Conservation (phyloP, 2,797 vertebrate genomes). For the Tympanoctomys barrerae region DNA sequence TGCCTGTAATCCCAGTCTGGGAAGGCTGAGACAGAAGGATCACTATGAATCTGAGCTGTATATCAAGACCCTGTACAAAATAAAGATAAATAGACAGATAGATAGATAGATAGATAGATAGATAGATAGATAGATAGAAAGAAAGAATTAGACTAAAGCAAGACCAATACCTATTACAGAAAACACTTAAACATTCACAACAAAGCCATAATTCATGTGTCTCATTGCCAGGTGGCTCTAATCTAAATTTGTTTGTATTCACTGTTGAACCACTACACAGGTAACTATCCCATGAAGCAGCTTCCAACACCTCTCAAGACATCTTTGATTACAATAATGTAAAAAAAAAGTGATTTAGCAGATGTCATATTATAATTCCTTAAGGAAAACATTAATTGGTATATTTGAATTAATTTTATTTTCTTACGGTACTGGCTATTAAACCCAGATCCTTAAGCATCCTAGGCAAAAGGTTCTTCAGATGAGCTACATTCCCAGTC, state of each 20-base stretch:
- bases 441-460: not conserved
- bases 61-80: too few species aligned
- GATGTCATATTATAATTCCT: not conserved
- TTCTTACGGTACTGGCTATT: not conserved
- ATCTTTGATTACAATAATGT: not conserved
- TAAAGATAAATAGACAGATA: too few species aligned
- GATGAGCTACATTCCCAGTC: not conserved
- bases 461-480: not conserved
- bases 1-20: too few species aligned
- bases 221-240: not conserved
- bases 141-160: too few species aligned
- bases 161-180: too few species aligned
- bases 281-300: not conserved
- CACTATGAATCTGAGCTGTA: too few species aligned
- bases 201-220: not conserved
- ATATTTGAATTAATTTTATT: not conserved
- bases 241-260: not conserved
- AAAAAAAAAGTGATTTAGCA: not conserved
- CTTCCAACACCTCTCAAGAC: not conserved
- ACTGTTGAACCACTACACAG: not conserved
- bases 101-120: too few species aligned
- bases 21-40: too few species aligned
- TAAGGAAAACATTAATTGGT: not conserved
- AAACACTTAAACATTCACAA: too few species aligned
- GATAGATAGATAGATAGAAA: too few species aligned